Base-by-base conservation (phyloP, 2,888 invertebrate species). In the Erebia aethiops region DNA sequence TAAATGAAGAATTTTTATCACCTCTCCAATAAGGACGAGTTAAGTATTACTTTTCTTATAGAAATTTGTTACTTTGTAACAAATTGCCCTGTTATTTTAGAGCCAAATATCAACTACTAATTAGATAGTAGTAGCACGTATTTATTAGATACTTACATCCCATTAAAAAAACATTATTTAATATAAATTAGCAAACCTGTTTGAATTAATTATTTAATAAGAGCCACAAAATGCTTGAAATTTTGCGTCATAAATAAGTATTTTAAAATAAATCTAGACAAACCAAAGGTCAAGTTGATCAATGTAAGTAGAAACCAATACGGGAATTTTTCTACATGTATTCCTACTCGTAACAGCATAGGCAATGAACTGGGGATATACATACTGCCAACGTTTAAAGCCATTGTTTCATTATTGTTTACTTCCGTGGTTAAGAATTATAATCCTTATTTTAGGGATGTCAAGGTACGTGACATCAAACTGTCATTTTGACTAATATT, bases 11-110 rank as follows among this genome's bases (percentile, higher is more conserved):
- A 54, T 41, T 64, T 64, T 64, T 54, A 64, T 64, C 54, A 52
- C 52, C 54, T 54, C 21, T 21, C 49, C n/a, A 63, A 64, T 66
- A 70, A 58, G 62, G 68, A n/a, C 18, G 41, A 21, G 21, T 21
- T 16, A n/a, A 11, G 16, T 41, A n/a, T 41, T 46, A 2, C 49
- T 49, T 21, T 62, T 62, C 46, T 18, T 43, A 13, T 43, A 13
- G 10, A 13, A 61, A 43, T 16, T 61, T 46, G 14, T 49, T 21
- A 62, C 16, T 46, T 62, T 49, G 13, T 46, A 46, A 11, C 43
- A 43, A 62, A 57, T 57, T 13, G 26, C 7, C 11, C 3, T 11
- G 46, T 46, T 46, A 9, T 13, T 46, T 46, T 4, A 46, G 13
- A 13, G 46, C 11, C 46, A 11, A 46, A 46, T 46, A 46, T 46